Evolutionary conservation across 2,888 invertebrate species (phyloP).

Genomic region (Aproaerema taeniolella): DNA sequence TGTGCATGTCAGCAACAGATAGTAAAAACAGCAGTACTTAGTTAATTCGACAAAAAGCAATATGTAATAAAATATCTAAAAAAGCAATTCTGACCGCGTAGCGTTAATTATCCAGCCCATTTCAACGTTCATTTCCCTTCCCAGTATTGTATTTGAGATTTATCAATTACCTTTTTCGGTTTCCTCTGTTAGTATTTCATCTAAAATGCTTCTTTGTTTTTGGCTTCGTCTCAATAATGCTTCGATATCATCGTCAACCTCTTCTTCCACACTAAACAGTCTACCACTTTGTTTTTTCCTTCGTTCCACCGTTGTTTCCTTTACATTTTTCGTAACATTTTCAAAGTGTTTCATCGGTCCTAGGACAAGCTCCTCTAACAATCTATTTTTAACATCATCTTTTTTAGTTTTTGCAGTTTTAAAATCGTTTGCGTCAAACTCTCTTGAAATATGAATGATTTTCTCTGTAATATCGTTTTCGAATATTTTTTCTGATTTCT

Average conservation of each 20-base stretch:
- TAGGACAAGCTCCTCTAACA: slow-evolving; percentile 64
- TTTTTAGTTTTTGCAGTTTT: slow-evolving; percentile 46
- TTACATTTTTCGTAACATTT: slow-evolving; percentile 59
- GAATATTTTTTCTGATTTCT: slow-evolving; percentile 61
- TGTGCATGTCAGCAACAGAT: not conserved
- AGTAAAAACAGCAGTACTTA: slow-evolving; percentile 43
- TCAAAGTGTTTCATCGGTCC: slow-evolving; percentile 48
- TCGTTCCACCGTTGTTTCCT: slow-evolving; percentile 56
- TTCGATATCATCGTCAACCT: slow-evolving; percentile 79
- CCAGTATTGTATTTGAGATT: slow-evolving; percentile 48
- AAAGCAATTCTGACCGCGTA: slow-evolving; percentile 55
- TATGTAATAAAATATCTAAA: slow-evolving; percentile 26
- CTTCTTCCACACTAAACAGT: slow-evolving; percentile 62
- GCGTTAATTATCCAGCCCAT: slow-evolving; percentile 62
- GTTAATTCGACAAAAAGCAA: slow-evolving; percentile 37
- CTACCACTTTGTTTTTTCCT: slow-evolving; percentile 45
- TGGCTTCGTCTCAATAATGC: slow-evolving; percentile 80
- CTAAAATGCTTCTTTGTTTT: slow-evolving; percentile 83
- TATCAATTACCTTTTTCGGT: slow-evolving; percentile 76
- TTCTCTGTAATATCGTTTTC: slow-evolving; percentile 70
- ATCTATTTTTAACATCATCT: slow-evolving; percentile 59
- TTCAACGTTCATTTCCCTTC: slow-evolving; percentile 32
- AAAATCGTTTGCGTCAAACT: slow-evolving; percentile 59
- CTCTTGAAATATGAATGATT: slow-evolving; percentile 63
- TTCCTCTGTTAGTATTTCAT: slow-evolving; percentile 81